Conservation (phyloP, 2,888 invertebrate species). For the Drosophila cracens region DNA sequence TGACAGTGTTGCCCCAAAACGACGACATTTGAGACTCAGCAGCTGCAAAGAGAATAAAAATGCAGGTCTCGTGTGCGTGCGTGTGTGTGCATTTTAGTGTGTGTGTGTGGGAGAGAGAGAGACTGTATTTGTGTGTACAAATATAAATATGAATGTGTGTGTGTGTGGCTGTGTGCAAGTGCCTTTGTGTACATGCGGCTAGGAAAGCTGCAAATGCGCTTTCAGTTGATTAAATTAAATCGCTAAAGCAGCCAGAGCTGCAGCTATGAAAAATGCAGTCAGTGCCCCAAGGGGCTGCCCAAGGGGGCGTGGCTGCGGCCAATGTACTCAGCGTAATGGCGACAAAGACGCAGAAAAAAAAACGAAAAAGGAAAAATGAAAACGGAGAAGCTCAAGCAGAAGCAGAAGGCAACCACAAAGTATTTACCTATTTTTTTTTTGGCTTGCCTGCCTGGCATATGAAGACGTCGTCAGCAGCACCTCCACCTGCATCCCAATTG, state of each 20-base stretch:
- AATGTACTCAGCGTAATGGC: conserved; percentile 75
- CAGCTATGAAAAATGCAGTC: conserved; percentile 70
- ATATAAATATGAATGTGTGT: conserved; percentile 9
- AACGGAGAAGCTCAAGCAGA: background rate
- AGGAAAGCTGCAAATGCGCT: conserved; percentile 76
- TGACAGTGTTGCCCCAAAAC: conserved; percentile 56
- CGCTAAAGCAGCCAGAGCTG: conserved; percentile 65
- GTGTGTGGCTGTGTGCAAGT: conserved; percentile 8
- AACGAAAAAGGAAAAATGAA: conserved; percentile 9
- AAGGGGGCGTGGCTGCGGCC: conserved; percentile 42
- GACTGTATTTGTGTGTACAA: conserved; percentile 4
- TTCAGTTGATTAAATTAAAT: conserved; percentile 80
- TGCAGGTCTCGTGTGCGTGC: conserved; percentile 19
- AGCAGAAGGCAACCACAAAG: conserved; percentile 55
- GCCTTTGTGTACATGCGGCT: conserved; percentile 50
- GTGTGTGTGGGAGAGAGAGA: background rate
- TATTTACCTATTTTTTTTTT: conserved; percentile 67
- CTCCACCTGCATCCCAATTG: conserved; percentile 58
- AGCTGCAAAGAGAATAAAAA: conserved; percentile 32
- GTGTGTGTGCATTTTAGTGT: conserved; percentile 5
- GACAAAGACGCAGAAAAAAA: conserved; percentile 49
- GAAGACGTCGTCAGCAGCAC: conserved; percentile 45
- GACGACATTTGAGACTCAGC: conserved; percentile 50
- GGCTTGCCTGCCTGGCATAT: conserved; percentile 31
- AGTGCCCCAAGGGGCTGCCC: conserved; percentile 22